A percentile compares a stretch with the other conserved stretches of the same genome.
Conservation (phyloP, 2,797 vertebrate genomes). For the Enteromius argenteus region DNA sequence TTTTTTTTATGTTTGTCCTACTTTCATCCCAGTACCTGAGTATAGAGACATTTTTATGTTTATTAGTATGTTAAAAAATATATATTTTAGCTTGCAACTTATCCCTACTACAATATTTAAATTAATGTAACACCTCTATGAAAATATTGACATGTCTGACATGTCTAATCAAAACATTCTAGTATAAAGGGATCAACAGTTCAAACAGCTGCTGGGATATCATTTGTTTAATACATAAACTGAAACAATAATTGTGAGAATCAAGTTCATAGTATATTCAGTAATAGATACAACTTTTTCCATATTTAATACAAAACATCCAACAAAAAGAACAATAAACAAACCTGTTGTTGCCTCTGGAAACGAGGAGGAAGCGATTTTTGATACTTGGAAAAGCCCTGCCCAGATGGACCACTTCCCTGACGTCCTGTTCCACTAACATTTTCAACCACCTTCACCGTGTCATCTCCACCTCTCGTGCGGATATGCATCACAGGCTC, state of each 20-base stretch:
- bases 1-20: background rate
- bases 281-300: background rate
- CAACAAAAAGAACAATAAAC: background rate
- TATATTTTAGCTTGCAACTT: background rate
- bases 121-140: background rate
- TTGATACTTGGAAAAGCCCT: conserved; percentile 93
- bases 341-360: conserved; percentile 93
- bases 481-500: conserved; percentile 71
- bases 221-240: background rate
- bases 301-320: background rate
- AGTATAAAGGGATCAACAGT: background rate
- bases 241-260: background rate
- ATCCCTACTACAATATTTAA: background rate
- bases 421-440: conserved; percentile 77
- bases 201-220: background rate
- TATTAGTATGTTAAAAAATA: background rate
- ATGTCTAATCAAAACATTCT: background rate
- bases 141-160: background rate
- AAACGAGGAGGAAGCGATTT: conserved; percentile 94
- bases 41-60: background rate
- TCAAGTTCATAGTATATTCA: background rate
- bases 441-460: conserved; percentile 79
- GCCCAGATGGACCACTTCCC: conserved; percentile 75
- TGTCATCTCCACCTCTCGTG: conserved; percentile 73
- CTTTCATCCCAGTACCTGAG: background rate